Conservation (phyloP, 2,113 vertebrate genomes). For the Pithys albifrons region DNA sequence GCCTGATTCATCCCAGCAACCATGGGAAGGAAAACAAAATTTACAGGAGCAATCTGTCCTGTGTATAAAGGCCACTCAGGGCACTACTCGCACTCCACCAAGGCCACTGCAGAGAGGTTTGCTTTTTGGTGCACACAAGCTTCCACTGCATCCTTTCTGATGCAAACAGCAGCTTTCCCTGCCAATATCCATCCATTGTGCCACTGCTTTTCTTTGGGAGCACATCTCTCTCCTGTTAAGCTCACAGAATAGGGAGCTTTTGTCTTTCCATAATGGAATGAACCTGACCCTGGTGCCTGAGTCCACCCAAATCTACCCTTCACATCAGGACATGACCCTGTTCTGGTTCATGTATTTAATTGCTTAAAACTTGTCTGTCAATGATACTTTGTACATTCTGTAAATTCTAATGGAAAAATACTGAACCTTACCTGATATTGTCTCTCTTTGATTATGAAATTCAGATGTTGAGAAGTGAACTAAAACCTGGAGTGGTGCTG, state of each 20-base stretch:
- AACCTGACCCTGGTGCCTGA: neutral
- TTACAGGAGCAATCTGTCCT: neutral
- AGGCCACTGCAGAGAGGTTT: neutral
- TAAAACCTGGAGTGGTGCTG: neutral
- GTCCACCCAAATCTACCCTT: neutral
- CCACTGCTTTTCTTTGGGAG: neutral
- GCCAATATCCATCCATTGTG: neutral
- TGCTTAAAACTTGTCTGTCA: neutral
- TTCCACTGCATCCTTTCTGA: rapidly evolving
- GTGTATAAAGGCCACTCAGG: neutral
- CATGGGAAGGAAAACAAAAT: neutral
- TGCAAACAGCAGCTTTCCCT: neutral
- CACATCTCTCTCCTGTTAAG: neutral
- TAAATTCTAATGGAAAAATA: neutral
- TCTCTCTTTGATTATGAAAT: neutral
- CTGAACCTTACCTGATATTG: neutral
- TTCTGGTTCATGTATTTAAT: neutral
- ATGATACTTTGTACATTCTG: neutral
- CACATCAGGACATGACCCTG: neutral
- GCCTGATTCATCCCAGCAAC: neutral
- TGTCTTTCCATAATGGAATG: neutral
- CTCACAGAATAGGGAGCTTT: neutral
- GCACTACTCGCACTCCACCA: neutral
- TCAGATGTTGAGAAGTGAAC: neutral
- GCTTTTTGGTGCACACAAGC: neutral